Evolutionary conservation across 2,888 invertebrate genomes (phyloP).

Genomic region (Fragum whitleyi): DNA sequence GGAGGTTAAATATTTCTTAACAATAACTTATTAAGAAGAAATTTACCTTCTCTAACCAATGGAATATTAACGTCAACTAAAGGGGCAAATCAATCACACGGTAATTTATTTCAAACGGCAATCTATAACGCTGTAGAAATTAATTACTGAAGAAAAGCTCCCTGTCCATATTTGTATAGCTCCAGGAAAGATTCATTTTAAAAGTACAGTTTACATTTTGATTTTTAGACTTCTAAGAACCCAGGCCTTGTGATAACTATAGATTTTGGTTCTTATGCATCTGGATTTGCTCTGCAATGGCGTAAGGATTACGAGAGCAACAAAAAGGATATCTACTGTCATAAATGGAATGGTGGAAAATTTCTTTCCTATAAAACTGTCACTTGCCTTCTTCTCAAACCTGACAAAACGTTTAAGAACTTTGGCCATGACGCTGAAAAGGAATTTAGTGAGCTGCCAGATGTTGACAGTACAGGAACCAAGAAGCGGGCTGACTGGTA

Average conservation of each 20-base stretch:
- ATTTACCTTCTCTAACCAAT: no score
- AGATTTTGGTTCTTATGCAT: conserved; percentile 52
- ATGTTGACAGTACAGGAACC: conserved; percentile 17
- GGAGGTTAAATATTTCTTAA: no score
- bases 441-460: conserved; percentile 32
- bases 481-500: conserved; percentile 41
- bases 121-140: no score
- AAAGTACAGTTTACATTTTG: no score
- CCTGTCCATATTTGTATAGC: no score
- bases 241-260: conserved; percentile 52
- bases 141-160: no score
- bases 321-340: conserved; percentile 2
- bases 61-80: no score
- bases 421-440: conserved; percentile 53
- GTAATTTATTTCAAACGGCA: not conserved
- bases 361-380: conserved; percentile 8
- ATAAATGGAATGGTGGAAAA: not conserved
- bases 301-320: conserved; percentile 31
- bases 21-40: no score
- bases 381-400: conserved; percentile 17
- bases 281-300: conserved; percentile 55
- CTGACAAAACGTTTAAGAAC: conserved; percentile 31
- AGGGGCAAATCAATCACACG: no score
- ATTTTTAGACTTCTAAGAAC: not conserved
- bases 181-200: no score